phyloP scores from a whole-genome alignment of 2,113 vertebrate genomes.

The Calypte anna region DNA sequence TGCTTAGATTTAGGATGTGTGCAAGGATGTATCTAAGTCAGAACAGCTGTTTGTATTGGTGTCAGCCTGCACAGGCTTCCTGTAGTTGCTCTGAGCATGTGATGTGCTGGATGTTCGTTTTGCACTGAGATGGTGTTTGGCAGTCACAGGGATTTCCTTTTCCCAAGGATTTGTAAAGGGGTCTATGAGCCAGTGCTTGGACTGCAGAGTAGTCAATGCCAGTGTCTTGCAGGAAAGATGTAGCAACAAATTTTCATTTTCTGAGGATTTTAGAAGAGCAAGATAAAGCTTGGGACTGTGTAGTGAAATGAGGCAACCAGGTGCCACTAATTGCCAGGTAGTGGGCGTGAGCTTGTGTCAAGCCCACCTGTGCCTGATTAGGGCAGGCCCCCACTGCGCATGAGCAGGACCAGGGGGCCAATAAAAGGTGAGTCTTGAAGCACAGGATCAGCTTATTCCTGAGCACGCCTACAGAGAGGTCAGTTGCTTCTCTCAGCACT shows the following conservation, averaged over 20 bases:
- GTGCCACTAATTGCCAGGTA: no score
- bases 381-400: no score
- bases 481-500: no score
- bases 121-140: background rate
- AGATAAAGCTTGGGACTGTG: background rate
- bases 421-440: no score
- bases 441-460: no score
- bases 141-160: background rate
- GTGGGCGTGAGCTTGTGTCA: no score
- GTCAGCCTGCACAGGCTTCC: background rate
- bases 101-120: background rate
- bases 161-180: background rate
- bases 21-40: background rate
- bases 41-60: background rate
- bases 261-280: background rate
- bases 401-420: no score
- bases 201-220: background rate
- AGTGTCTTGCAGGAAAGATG: background rate
- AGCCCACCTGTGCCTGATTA: no score
- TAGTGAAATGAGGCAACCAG: no score
- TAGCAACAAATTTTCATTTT: background rate
- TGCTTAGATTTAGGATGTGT: background rate
- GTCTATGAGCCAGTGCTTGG: background rate
- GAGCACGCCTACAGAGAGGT: no score
- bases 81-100: background rate